Evolutionary conservation across 2,888 invertebrate species (phyloP).

Genomic region (Cataglyphis livida): DNA sequence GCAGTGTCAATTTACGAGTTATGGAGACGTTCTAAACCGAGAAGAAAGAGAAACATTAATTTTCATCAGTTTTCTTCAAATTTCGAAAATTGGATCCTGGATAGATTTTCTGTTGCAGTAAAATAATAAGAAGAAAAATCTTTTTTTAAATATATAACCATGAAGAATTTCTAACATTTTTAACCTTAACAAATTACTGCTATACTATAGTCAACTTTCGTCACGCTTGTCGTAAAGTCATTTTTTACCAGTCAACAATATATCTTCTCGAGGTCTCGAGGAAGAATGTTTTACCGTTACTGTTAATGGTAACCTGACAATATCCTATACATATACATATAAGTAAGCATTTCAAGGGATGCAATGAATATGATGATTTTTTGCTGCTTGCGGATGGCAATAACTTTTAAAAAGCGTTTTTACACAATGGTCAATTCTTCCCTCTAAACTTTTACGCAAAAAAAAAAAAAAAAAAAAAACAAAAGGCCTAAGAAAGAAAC

Average conservation of each 20-base stretch:
- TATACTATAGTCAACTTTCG: neutral
- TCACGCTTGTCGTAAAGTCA: neutral
- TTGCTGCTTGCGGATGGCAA: too few relatives aligned
- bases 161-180: neutral
- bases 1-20: neutral
- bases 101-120: neutral
- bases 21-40: neutral
- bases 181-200: neutral
- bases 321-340: too few relatives aligned
- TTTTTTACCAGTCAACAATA: neutral
- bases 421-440: neutral
- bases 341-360: neutral
- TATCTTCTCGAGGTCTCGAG: neutral
- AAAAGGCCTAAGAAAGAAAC: neutral
- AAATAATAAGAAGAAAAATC: neutral
- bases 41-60: neutral
- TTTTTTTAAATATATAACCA: neutral
- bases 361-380: neutral
- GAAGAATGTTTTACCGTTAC: neutral
- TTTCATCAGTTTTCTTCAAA: neutral
- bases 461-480: constrained; percentile 20
- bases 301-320: neutral
- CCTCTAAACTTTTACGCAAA: neutral
- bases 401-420: neutral
- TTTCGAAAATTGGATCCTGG: neutral